Conservation (phyloP, 2,888 invertebrate species). For the Corythucha ciliata region DNA sequence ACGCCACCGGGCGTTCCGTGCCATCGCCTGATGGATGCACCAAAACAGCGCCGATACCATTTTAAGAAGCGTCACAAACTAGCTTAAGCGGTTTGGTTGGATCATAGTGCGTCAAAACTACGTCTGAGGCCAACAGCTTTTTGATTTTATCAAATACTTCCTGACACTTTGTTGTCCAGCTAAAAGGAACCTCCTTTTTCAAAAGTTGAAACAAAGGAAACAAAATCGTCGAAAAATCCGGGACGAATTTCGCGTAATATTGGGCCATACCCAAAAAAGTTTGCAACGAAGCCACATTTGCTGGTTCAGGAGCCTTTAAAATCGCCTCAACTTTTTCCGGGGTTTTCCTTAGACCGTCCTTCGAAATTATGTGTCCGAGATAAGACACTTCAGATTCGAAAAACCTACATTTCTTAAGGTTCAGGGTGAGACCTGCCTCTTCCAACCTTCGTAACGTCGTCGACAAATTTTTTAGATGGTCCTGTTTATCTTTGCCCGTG, state of each 20-base stretch:
- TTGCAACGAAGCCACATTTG: slow-evolving; percentile 35
- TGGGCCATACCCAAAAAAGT: slow-evolving; percentile 38
- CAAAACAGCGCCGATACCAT: slow-evolving; percentile 10
- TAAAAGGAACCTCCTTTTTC: slow-evolving; percentile 22
- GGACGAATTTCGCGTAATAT: slow-evolving; percentile 39
- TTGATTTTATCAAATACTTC: neutral
- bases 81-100: slow-evolving; percentile 11
- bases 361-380: slow-evolving; percentile 30
- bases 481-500: slow-evolving; percentile 26
- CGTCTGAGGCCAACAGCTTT: slow-evolving; percentile 14
- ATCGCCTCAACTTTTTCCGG: slow-evolving; percentile 27
- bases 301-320: slow-evolving; percentile 31
- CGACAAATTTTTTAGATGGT: slow-evolving; percentile 3
- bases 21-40: slow-evolving; percentile 9
- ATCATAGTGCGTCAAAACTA: slow-evolving; percentile 11
- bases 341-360: slow-evolving; percentile 22
- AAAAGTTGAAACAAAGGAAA: slow-evolving; percentile 37
- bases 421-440: slow-evolving; percentile 27
- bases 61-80: slow-evolving; percentile 20
- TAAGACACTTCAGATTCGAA: slow-evolving; percentile 28
- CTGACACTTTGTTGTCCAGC: slow-evolving; percentile 21
- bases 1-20: slow-evolving; percentile 12
- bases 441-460: slow-evolving; percentile 19
- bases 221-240: slow-evolving; percentile 36
- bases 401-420: slow-evolving; percentile 31